These are phyloP conservation scores for Pocillopora verrucosa DNA, from an alignment of 64 coral and sea anemone genomes.

Conservation along the genomic window DNA sequence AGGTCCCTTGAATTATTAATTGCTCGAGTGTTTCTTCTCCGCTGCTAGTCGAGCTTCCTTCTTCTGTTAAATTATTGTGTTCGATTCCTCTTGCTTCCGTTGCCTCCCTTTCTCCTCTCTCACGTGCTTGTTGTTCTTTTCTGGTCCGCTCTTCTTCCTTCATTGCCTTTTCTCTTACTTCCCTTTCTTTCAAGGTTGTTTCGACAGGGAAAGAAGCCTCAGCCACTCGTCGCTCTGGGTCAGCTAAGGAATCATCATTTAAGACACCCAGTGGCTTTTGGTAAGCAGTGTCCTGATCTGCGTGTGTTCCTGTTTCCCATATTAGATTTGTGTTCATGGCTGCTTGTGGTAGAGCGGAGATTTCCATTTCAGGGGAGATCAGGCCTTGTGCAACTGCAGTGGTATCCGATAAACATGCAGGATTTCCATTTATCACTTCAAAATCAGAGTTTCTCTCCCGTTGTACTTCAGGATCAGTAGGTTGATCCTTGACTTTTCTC, in stretches of 20 bases:
- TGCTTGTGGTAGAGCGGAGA: no score
- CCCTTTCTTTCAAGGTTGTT: not conserved
- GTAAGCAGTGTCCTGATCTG: not conserved
- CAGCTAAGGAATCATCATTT: not conserved
- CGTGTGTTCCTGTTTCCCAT: not conserved
- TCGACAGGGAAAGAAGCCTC: not conserved
- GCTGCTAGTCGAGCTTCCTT: not conserved
- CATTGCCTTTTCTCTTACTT: constrained; percentile 2
- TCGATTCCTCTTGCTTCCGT: not conserved
- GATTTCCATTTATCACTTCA: no score
- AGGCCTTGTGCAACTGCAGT: no score
- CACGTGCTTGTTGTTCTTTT: not conserved
- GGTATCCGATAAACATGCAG: no score
- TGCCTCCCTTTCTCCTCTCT: constrained; percentile 2
- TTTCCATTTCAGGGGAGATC: no score
- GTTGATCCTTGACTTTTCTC: no score
- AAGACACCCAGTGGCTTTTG: not conserved
- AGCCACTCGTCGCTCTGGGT: not conserved
- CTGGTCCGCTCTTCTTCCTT: not conserved
- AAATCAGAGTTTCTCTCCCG: no score
- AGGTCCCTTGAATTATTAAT: not conserved
- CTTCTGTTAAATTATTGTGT: not conserved
- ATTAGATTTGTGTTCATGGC: no score
- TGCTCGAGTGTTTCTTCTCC: not conserved
- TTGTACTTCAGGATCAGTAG: no score